phyloP scores from a whole-genome alignment of 2,888 invertebrate species.

The Leucania comma region DNA sequence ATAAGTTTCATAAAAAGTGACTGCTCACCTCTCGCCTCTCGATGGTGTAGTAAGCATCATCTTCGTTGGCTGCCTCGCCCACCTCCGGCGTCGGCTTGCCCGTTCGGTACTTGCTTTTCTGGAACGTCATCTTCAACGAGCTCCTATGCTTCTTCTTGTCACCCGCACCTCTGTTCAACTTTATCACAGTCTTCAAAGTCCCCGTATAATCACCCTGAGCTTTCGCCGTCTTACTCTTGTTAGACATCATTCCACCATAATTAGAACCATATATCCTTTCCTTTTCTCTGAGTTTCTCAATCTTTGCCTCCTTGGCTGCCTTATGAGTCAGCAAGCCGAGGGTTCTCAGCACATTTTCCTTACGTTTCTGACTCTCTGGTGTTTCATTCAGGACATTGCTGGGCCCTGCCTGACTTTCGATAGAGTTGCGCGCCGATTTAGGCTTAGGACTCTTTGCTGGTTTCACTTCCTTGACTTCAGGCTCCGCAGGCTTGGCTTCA shows the following conservation, averaged over 20 bases:
- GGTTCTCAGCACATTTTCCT: conserved; percentile 94
- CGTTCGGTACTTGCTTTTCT: conserved; percentile 92
- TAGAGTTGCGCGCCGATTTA: conserved; percentile 64
- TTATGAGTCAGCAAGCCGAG: conserved; percentile 94
- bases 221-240: conserved; percentile 77
- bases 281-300: conserved; percentile 89
- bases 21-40: conserved; percentile 90
- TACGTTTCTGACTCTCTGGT: conserved; percentile 92
- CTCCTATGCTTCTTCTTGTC: conserved; percentile 92
- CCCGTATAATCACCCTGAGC: conserved; percentile 93
- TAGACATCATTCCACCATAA: conserved; percentile 71
- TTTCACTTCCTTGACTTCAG: conserved; percentile 65
- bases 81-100: conserved; percentile 88
- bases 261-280: conserved; percentile 78
- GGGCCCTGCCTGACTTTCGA: conserved; percentile 77
- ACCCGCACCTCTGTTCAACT: conserved; percentile 91
- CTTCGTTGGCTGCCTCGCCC: conserved; percentile 79
- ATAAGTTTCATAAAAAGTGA: conserved; percentile 7
- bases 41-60: conserved; percentile 92
- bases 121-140: conserved; percentile 95
- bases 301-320: conserved; percentile 93
- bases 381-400: conserved; percentile 86
- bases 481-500: conserved; percentile 56
- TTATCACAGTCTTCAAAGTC: conserved; percentile 96
- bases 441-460: conserved; percentile 55